Evolutionary conservation across 2,888 invertebrate genomes (phyloP), one percentile per base, ranked within the genome.

Genomic region (Tromatobia lineatoria): DNA sequence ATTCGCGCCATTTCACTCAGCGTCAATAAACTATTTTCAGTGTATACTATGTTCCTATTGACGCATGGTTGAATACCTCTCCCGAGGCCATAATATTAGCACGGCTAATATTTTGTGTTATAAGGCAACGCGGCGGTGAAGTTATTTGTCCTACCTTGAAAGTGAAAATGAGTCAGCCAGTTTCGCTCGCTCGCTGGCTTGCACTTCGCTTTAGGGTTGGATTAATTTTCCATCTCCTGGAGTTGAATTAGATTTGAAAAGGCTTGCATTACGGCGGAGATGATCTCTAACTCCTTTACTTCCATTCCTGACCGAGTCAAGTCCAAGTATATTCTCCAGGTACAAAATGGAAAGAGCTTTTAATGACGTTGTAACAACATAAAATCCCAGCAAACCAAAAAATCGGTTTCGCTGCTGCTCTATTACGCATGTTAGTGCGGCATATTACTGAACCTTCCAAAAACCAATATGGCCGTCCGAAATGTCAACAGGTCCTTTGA

Each of bases 191-290:
- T 70, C 50, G 61, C 42, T 70, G 42, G 61, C 42, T 18, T 45
- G 61, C 45, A 45, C 20, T 73, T 69, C 47, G 25, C n/a, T 69
- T 78, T 34, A 38, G 74, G 75, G 81, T 81, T 84, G 75, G 78
- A 84, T 81, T 81, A 79, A 84, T 84, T 84, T 79, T 81, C 74
- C 66, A 78, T 70, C 74, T 67, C 75, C 42, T 15, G 64, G 74
- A 70, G 70, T 57, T 64, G 66, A 70, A 74, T 71, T 78, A 78
- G 74, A 54, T 77, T 78, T 75, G 64, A 71, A 77, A 77, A 77
- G 74, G 78, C 78, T 78, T 84, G 42, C 77, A 75, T 64, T 54
- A 77, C 45, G 61, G 50, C 20, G 57, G 34, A 38, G 18, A 45
- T 18, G 45, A 34, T 11, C 66, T 20, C 42, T 54, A 6, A 10